Conservation (phyloP, 2,113 vertebrate species). For the Phylloscopus trochiloides region DNA sequence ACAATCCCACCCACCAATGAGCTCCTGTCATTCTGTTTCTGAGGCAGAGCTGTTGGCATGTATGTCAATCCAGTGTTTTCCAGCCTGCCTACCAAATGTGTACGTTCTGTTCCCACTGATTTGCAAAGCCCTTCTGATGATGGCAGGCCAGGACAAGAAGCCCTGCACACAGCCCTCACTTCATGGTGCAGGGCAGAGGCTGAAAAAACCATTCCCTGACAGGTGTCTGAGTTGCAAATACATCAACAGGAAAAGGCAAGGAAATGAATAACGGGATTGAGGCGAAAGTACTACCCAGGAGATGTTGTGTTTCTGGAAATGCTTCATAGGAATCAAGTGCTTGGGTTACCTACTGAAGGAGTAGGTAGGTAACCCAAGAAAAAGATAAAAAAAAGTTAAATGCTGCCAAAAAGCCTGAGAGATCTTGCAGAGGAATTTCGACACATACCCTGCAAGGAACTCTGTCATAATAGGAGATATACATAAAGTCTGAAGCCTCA, state of each 20-base stretch:
- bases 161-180: not conserved
- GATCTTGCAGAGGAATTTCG: not conserved
- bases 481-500: not conserved
- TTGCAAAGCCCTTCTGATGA: not conserved
- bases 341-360: not conserved
- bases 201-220: not conserved
- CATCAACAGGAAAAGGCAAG: not conserved
- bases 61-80: not conserved
- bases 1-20: not conserved
- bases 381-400: not conserved
- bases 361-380: not conserved
- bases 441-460: not conserved
- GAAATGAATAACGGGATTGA: not conserved
- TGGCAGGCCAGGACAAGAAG: not conserved
- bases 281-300: rapidly evolving
- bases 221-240: not conserved
- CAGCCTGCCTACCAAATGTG: not conserved
- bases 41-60: not conserved
- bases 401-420: not conserved
- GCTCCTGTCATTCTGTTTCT: not conserved
- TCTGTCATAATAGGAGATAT: not conserved
- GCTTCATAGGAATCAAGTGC: not conserved
- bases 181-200: not conserved
- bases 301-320: not conserved
- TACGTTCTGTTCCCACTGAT: rapidly evolving